Evolutionary conservation across 2,113 vertebrate species (phyloP), one percentile per base, ranked within the genome.

Genomic region (Manacus vitellinus): DNA sequence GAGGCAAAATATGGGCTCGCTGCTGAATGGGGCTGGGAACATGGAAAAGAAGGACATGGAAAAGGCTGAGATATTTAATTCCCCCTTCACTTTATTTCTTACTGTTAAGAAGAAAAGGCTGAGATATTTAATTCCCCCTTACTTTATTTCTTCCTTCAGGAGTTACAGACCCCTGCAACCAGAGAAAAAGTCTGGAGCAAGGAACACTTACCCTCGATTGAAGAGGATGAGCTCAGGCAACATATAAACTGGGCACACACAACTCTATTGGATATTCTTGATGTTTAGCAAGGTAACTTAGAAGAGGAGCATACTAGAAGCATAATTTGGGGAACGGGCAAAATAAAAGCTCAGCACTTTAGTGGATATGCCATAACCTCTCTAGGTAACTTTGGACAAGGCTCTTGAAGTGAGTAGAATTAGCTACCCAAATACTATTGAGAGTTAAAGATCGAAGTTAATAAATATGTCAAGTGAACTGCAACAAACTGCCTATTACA

Each of bases 301-400:
- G 41, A 86, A 79, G 8, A 62, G 18, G 24, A 73, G 3, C 4
- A 28, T 25, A 63, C 5, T 37, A 25, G 39, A 76, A 84, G 22
- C 5, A 21, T 6, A 43, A 11, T 17, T 31, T 75, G 24, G 25
- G 12, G 19, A 73, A 70, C 27, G 43, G 13, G 14, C 8, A 63
- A 24, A 35, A 18, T 41, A 35, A 10, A 78, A 37, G 44, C 9
- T 70, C 24, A 74, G 6, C 6, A 46, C 8, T 67, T 72, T 1
- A 24, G n/a, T 63, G 20, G 33, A 5, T 51, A 27, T 37, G 3
- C 11, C 1, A 0, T 31, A 23, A 12, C 5, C 19, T 71, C 24
- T 82, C 17, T 55, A 44, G 31, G 44, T 62, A 92, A n/a, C 52
- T 37, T 88, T 76, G 58, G 62, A 51, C 11, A 68, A 76, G 14